phyloP scores from a whole-genome alignment of 2,888 invertebrate genomes.

The Rhogogaster chlorosoma region DNA sequence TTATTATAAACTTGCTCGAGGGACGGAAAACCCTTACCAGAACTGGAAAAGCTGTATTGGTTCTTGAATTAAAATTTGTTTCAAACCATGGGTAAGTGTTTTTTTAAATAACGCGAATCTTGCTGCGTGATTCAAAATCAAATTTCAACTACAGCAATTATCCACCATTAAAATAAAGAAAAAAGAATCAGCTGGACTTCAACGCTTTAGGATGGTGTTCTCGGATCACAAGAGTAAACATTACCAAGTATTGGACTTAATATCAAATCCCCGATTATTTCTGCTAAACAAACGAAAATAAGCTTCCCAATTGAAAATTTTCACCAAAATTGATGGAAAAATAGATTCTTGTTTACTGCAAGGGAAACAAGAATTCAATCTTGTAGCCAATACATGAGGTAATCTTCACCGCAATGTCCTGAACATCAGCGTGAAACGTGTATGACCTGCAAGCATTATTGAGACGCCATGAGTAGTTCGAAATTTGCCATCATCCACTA shows the following conservation, averaged over 20 bases:
- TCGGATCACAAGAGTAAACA: not conserved
- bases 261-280: not conserved
- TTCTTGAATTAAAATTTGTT: not conserved
- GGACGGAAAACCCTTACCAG: not conserved
- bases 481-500: not conserved
- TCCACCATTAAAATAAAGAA: not conserved
- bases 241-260: not conserved
- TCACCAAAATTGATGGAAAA: not conserved
- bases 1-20: not conserved
- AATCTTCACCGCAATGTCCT: not conserved
- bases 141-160: not conserved
- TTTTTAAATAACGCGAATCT: not conserved
- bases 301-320: not conserved
- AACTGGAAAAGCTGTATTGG: not conserved
- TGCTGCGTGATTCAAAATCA: not conserved
- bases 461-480: not conserved
- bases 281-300: not conserved
- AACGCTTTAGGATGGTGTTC: not conserved
- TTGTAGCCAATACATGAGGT: not conserved
- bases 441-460: not conserved
- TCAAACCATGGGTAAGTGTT: not conserved
- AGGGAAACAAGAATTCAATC: not conserved
- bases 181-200: not conserved
- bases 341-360: not conserved
- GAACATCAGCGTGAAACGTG: not conserved